Percentiles rank a stretch among this genome's conserved stretches.
phyloP scores from a whole-genome alignment of 2,888 invertebrate genomes.

The Meloe dianella region DNA sequence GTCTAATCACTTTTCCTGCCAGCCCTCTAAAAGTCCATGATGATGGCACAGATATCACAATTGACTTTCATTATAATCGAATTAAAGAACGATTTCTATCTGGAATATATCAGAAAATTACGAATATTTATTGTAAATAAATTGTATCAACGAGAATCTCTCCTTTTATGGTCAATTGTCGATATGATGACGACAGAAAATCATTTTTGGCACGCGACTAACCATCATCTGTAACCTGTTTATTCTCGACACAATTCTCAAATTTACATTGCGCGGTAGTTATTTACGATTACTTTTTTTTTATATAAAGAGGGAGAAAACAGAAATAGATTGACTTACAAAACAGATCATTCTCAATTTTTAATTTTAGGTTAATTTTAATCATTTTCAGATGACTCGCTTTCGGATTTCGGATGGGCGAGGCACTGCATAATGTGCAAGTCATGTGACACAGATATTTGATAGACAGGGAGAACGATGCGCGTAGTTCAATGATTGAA shows the following conservation, averaged over 20 bases:
- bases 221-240: neutral
- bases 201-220: neutral
- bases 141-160: neutral
- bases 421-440: too few relatives aligned
- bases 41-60: neutral
- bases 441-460: too few relatives aligned
- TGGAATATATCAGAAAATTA: neutral
- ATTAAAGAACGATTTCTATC: neutral
- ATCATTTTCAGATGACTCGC: too few relatives aligned
- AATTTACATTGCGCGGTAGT: neutral
- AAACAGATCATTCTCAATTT: too few relatives aligned
- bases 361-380: too few relatives aligned
- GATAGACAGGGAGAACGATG: too few relatives aligned
- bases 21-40: conserved; percentile 20
- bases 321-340: neutral
- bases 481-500: too few relatives aligned
- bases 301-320: neutral
- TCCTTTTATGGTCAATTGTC: conserved; percentile 1
- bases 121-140: too few relatives aligned
- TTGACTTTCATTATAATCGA: conserved; percentile 5
- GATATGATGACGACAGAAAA: neutral
- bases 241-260: neutral
- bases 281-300: neutral
- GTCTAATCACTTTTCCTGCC: conserved; percentile 47
- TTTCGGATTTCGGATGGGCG: too few relatives aligned